A percentile compares a stretch with the other conserved stretches of the same genome.
These are phyloP conservation scores for Morone chrysops DNA, from an alignment of 2,113 vertebrate species.

Conservation along the genomic window DNA sequence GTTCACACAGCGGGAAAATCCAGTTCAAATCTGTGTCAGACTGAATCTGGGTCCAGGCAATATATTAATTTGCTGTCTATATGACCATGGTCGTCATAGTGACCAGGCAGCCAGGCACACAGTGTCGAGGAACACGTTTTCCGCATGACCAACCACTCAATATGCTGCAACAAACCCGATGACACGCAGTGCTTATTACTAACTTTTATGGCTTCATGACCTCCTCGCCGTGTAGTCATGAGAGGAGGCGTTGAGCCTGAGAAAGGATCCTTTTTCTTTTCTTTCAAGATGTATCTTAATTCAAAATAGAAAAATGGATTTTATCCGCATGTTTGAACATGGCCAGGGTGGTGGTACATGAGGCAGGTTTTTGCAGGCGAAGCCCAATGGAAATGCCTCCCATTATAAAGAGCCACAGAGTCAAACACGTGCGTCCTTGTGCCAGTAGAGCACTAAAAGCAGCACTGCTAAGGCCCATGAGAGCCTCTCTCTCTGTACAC, in stretches of 20 bases:
- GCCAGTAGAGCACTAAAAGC: not conserved
- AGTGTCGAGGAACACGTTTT: not conserved
- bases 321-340: conserved; percentile 4
- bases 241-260: not conserved
- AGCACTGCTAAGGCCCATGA: not conserved
- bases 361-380: not conserved
- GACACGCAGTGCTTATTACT: not conserved
- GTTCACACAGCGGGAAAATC: conserved; percentile 23
- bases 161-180: not conserved
- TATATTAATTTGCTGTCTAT: not conserved
- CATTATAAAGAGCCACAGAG: not conserved
- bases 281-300: too few relatives aligned
- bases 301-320: not conserved
- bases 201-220: not conserved
- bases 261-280: not conserved
- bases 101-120: not conserved
- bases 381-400: not conserved
- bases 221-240: not conserved
- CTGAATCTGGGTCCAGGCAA: not conserved
- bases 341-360: not conserved
- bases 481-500: not conserved
- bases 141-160: not conserved
- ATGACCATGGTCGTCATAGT: conserved; percentile 1
- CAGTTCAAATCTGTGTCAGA: not conserved
- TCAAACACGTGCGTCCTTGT: not conserved